phyloP scores from a whole-genome alignment of 2,113 vertebrate species.

The Rynchops niger region DNA sequence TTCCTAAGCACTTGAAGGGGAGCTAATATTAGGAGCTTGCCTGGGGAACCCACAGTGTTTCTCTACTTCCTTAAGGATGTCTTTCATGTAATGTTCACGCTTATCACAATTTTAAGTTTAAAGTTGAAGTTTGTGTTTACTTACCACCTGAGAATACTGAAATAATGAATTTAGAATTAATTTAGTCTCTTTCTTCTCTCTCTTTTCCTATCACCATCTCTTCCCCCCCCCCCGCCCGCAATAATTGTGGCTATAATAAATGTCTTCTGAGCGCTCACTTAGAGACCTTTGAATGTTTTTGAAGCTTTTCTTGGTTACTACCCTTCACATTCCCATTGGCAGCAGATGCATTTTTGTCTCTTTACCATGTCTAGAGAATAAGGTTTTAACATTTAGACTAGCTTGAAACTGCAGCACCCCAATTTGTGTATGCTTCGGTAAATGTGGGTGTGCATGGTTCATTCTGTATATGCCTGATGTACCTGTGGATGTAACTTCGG shows the following conservation, averaged over 20 bases:
- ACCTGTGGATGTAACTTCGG: neutral
- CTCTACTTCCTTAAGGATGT: neutral
- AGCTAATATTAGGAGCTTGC: neutral
- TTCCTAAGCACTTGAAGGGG: neutral
- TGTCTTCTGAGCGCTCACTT: neutral
- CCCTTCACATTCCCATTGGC: neutral
- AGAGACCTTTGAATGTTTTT: neutral
- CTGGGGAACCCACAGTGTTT: neutral
- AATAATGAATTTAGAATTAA: neutral
- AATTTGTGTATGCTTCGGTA: neutral
- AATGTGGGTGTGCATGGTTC: neutral
- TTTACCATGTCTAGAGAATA: neutral
- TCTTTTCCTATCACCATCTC: neutral
- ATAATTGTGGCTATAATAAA: neutral
- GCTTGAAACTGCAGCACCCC: neutral
- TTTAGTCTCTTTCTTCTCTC: neutral
- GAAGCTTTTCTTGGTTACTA: neutral
- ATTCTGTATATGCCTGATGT: neutral
- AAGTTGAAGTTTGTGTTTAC: neutral
- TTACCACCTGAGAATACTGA: neutral
- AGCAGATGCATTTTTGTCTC: neutral
- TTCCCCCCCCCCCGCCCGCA: fast-evolving
- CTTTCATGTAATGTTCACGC: neutral
- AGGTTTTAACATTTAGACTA: neutral
- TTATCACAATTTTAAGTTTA: neutral